Evolutionary conservation across 2,888 invertebrate species (phyloP).

Genomic region (Empis livida): DNA sequence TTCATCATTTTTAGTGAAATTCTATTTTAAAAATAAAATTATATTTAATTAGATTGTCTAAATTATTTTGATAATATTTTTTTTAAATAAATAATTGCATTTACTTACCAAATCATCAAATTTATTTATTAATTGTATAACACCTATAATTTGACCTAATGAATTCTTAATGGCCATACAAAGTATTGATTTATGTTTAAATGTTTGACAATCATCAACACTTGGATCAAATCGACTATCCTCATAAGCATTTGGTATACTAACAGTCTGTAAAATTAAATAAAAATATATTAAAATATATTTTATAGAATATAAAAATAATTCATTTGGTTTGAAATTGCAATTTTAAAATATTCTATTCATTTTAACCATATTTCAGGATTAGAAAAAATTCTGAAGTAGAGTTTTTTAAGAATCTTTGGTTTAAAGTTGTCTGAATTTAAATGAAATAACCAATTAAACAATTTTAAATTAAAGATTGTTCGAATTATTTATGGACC

Average conservation of each 20-base stretch:
- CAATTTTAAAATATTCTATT: too few relatives aligned
- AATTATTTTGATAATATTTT: neutral
- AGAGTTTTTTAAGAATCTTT: too few relatives aligned
- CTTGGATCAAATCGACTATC: slow-evolving; percentile 79
- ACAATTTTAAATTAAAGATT: too few relatives aligned
- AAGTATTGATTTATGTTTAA: slow-evolving; percentile 78
- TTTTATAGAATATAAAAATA: too few relatives aligned
- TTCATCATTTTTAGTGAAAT: slow-evolving; percentile 90
- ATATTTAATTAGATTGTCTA: too few relatives aligned
- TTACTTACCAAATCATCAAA: slow-evolving; percentile 58
- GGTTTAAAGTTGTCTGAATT: too few relatives aligned
- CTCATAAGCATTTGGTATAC: slow-evolving; percentile 78
- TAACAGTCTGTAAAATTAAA: slow-evolving; percentile 71
- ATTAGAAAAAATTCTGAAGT: too few relatives aligned
- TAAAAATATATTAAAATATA: too few relatives aligned
- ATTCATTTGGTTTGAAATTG: too few relatives aligned
- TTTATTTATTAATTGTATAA: slow-evolving; percentile 86
- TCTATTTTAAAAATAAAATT: slow-evolving; percentile 20
- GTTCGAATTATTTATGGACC: too few relatives aligned
- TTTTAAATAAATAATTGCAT: neutral
- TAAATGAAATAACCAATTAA: too few relatives aligned
- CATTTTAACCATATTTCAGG: too few relatives aligned
- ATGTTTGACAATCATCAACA: slow-evolving; percentile 70
- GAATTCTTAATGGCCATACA: slow-evolving; percentile 97
- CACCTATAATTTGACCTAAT: slow-evolving; percentile 80